Evolutionary conservation across 1,140 invertebrate genomes (phyloP), one percentile per base, ranked within the genome.

Genomic region (Apis dorsata): DNA sequence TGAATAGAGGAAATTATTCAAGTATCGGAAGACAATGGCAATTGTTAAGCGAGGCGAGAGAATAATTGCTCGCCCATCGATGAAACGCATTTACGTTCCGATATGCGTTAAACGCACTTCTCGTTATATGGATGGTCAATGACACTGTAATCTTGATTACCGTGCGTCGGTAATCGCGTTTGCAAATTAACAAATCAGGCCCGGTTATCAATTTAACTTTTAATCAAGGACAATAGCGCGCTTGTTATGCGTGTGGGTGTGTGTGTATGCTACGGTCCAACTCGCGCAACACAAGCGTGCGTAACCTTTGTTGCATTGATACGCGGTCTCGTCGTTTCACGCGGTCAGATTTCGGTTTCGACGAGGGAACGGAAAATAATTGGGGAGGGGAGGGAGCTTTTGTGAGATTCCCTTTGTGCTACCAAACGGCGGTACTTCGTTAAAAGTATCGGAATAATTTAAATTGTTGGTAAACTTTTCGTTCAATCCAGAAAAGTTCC

Each of bases 191-290:
- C 72, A 81, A 68, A 81, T 81, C 79, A 75, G 53, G 11, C 28
- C 71, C 24, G 7, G 44, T 81, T 81, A 81, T 81, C 79, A 60
- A 76, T 73, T 60, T 76, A 81, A 76, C 55, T 69, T 81, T 76
- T 81, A 81, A 81, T 81, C 60, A 73, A 76, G 63, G 68, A 81
- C 73, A 76, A 81, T 81, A n/a, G 44, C 55, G 10, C n/a, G 13
- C 8, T 15, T 13, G 53, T 34, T 34, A 34, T 34, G 2, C 3
- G 34, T 0, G 34, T 2, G 34, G 1, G 34, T 4, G 2, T 4
- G 34, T 34, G 3, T 34, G 2, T 34, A 4, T 34, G 34, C 28
- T 2, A 34, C 28, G 28, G 2, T 34, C 34, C 3, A 2, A 2
- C 13, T 34, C 28, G 3, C 24, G 2, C 53, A 17, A 19, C 34